A percentile compares a stretch with the other conserved stretches of the same genome.
These are phyloP conservation scores for Hypselothyrea guttata DNA, from an alignment of 2,888 invertebrate species.

Conservation along the genomic window DNA sequence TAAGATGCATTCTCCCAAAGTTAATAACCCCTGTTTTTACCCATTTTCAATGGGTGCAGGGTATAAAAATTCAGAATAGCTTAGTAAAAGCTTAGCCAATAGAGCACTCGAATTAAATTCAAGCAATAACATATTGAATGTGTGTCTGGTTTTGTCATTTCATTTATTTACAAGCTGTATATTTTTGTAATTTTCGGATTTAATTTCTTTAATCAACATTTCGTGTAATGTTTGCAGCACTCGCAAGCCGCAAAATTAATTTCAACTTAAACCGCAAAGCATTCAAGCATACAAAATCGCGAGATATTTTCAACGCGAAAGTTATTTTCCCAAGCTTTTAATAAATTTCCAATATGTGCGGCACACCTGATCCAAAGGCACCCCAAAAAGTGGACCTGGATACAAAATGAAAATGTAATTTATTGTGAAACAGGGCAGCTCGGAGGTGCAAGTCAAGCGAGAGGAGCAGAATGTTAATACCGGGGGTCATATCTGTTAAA, in stretches of 20 bases:
- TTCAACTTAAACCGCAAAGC: constrained; percentile 41
- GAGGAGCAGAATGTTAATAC: constrained; percentile 40
- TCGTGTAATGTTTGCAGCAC: constrained; percentile 12
- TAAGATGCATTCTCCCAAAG: no score
- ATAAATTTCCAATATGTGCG: constrained; percentile 63
- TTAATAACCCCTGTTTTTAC: no score
- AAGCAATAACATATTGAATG: no score
- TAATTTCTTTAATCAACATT: constrained; percentile 35
- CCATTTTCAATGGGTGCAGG: no score
- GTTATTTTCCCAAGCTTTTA: constrained; percentile 49
- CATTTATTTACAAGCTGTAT: background rate
- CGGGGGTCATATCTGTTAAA: constrained; percentile 53
- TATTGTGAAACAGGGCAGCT: constrained; percentile 32
- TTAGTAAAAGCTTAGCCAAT: no score
- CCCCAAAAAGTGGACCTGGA: constrained; percentile 36
- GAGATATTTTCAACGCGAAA: constrained; percentile 29
- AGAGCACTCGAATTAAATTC: no score
- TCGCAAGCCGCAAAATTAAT: constrained; percentile 43
- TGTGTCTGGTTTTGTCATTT: background rate
- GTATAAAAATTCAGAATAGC: no score
- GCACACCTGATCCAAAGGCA: constrained; percentile 51
- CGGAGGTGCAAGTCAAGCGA: background rate
- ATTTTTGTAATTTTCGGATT: constrained; percentile 14
- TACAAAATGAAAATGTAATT: constrained; percentile 68
- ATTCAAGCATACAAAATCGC: constrained; percentile 28